Conservation (phyloP, 23 tunicate species). For the Diplosoma virens region DNA sequence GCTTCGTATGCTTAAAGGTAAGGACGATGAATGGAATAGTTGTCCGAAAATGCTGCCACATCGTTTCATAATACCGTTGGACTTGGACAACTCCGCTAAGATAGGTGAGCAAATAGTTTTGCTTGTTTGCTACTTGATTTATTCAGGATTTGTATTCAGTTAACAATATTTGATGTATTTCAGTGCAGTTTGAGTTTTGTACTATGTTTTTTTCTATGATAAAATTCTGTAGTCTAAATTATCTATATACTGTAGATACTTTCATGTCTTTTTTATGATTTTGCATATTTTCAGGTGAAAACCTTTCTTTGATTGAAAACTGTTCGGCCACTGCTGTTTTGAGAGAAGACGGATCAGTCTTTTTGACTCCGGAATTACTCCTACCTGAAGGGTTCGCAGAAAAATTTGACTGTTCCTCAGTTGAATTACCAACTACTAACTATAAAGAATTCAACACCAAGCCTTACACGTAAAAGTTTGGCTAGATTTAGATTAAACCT, state of each 20-base stretch:
- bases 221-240: too few species aligned
- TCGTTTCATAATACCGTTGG: conserved; percentile 26
- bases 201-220: too few species aligned
- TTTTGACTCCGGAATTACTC: conserved; percentile 26
- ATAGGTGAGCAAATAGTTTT: too few species aligned
- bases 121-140: too few species aligned
- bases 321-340: conserved; percentile 34
- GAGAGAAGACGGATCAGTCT: conserved; percentile 50
- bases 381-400: background rate
- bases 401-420: background rate
- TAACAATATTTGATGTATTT: too few species aligned
- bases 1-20: too few species aligned
- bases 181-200: too few species aligned
- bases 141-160: too few species aligned
- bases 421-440: conserved; percentile 54
- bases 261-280: too few species aligned
- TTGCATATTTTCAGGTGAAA: conserved; percentile 32
- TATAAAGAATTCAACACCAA: conserved; percentile 38
- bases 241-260: too few species aligned
- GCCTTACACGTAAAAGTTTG: conserved; percentile 29
- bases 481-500: background rate
- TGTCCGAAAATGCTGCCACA: background rate
- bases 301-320: conserved; percentile 14
- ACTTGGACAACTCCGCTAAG: too few species aligned
- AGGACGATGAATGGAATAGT: too few species aligned